Percentiles rank a stretch among this genome's conserved stretches.
Evolutionary conservation across 2,797 vertebrate species (phyloP).

Genomic region (Tangara arthus): DNA sequence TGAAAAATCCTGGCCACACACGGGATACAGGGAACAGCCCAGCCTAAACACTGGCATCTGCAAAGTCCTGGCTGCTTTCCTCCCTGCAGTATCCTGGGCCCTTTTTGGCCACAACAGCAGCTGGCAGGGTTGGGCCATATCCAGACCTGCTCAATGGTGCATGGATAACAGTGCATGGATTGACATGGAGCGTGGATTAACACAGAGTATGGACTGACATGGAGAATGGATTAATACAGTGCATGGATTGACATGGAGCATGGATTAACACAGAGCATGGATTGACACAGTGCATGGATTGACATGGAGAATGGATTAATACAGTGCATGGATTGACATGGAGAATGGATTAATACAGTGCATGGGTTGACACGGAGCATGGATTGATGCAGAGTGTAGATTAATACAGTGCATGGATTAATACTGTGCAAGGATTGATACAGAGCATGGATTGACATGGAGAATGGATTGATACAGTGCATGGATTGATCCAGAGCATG

Average conservation of each 20-base stretch:
- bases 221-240: rapidly evolving
- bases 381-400: rapidly evolving
- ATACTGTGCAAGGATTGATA: rapidly evolving
- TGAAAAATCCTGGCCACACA: background rate
- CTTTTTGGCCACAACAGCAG: background rate
- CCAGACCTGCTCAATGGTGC: background rate
- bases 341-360: rapidly evolving
- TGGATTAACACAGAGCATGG: background rate
- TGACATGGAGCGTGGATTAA: background rate
- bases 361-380: background rate
- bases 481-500: too few species aligned
- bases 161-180: background rate
- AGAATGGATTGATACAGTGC: too few species aligned
- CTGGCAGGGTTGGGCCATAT: background rate
- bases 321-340: rapidly evolving
- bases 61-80: background rate
- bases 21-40: background rate
- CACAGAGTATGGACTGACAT: rapidly evolving
- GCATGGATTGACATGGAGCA: rapidly evolving
- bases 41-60: background rate
- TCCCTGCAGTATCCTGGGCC: background rate
- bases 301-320: rapidly evolving
- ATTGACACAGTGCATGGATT: background rate
- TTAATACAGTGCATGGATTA: rapidly evolving
- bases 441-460: rapidly evolving